Percentiles rank a stretch among this genome's conserved stretches.
These are phyloP conservation scores for Cheilosia vernalis DNA, from an alignment of 2,888 invertebrate genomes.

Conservation along the genomic window DNA sequence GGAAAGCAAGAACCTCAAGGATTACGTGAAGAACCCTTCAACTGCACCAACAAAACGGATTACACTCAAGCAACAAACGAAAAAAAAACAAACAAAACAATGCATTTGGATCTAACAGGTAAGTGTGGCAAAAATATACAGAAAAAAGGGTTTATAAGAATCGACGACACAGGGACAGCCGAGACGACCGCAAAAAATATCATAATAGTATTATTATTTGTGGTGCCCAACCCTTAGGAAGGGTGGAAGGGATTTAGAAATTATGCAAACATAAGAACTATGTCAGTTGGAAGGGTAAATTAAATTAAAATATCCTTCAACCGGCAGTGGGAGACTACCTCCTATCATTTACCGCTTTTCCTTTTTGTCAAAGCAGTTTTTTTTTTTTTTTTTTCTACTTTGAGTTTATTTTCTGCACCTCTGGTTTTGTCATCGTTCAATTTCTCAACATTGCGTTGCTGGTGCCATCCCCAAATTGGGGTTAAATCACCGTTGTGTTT, in stretches of 20 bases:
- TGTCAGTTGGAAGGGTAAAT: constrained; percentile 47
- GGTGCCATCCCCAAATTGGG: constrained; percentile 61
- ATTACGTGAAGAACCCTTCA: constrained; percentile 18
- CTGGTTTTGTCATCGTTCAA: neutral
- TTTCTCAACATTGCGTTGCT: constrained; percentile 4
- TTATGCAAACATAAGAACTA: constrained; percentile 57
- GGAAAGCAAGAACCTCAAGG: constrained; percentile 27
- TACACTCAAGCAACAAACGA: constrained; percentile 41
- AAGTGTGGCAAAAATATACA: constrained; percentile 15
- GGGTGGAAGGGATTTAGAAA: constrained; percentile 24
- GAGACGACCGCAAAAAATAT: neutral
- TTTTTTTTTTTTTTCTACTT: neutral
- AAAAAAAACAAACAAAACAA: constrained; percentile 23
- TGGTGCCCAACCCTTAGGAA: neutral
- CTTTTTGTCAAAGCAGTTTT: constrained; percentile 19
- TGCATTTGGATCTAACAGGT: constrained; percentile 69
- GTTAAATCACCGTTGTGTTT: constrained; percentile 67
- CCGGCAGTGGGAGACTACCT: constrained; percentile 1
- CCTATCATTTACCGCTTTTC: neutral
- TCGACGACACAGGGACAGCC: neutral
- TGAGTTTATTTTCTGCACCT: neutral
- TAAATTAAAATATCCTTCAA: constrained; percentile 74
- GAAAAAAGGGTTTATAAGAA: neutral
- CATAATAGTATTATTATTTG: constrained; percentile 12
- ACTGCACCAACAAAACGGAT: constrained; percentile 54